Percentiles rank a stretch among this genome's conserved stretches.
Evolutionary conservation across 2,888 invertebrate species (phyloP).

Genomic region (Bhutanitis thaidina): DNA sequence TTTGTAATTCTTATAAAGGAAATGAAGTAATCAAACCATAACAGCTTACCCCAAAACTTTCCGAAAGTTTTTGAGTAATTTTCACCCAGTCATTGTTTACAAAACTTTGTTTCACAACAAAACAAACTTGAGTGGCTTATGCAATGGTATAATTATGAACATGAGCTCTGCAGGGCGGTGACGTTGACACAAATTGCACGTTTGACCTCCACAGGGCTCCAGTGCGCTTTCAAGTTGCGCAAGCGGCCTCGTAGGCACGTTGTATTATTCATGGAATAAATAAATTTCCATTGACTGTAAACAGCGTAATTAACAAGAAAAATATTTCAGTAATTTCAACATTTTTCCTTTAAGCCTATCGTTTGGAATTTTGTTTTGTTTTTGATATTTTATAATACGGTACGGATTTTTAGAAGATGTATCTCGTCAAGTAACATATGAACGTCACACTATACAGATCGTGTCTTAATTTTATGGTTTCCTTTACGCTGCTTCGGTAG

Average conservation of each 20-base stretch:
- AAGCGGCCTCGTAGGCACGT: not conserved
- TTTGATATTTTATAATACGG: not conserved
- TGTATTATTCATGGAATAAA: not conserved
- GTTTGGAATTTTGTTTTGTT: not conserved
- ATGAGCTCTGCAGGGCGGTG: not conserved
- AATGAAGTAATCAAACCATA: too few species aligned
- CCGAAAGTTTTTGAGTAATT: too few species aligned
- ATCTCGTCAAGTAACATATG: too few species aligned
- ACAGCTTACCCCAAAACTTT: too few species aligned
- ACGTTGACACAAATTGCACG: conserved; percentile 10
- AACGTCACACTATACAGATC: too few species aligned
- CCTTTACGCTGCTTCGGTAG: too few species aligned
- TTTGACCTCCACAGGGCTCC: conserved; percentile 13
- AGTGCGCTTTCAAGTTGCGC: conserved; percentile 10
- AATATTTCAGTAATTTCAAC: conserved; percentile 1
- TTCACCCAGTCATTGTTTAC: not conserved
- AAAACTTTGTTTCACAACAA: not conserved
- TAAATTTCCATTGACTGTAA: conserved; percentile 7
- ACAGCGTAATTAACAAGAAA: conserved; percentile 1
- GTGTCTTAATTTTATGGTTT: too few species aligned
- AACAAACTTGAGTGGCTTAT: conserved; percentile 9
- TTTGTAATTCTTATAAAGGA: too few species aligned
- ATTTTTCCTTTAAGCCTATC: not conserved
- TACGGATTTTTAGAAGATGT: too few species aligned
- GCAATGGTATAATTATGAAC: not conserved